Percentiles rank a stretch among this genome's conserved stretches.
Evolutionary conservation across 2,888 invertebrate species (phyloP).

Genomic region (Eupithecia abbreviata): DNA sequence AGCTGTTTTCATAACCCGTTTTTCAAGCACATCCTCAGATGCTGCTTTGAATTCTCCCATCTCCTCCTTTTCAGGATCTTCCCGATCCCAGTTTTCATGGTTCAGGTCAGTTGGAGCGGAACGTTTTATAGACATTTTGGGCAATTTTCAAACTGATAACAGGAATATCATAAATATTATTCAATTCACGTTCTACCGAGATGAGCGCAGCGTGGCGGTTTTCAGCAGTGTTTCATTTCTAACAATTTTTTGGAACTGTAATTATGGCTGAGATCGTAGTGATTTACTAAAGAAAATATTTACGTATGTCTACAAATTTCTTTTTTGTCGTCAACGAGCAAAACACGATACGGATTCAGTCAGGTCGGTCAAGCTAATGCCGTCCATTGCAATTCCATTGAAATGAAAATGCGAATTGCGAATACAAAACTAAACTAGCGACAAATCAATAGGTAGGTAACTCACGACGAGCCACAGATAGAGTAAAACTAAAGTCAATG

Average conservation of each 20-base stretch:
- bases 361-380: neutral
- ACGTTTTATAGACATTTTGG: constrained; percentile 88
- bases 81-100: constrained; percentile 93
- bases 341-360: neutral
- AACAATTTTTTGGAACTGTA: neutral
- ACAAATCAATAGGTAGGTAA: too few species aligned
- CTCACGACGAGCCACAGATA: too few species aligned
- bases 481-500: neutral
- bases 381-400: constrained; percentile 10
- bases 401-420: neutral
- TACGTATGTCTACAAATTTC: neutral
- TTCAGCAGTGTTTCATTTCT: neutral
- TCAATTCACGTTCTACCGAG: constrained; percentile 24
- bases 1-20: constrained; percentile 91
- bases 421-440: neutral
- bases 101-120: constrained; percentile 89
- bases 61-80: constrained; percentile 88
- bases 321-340: neutral
- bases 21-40: constrained; percentile 87
- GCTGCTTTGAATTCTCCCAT: constrained; percentile 88
- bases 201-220: neutral
- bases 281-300: neutral
- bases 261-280: neutral
- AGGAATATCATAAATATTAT: neutral
- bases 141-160: constrained; percentile 19